A percentile compares a stretch with the other conserved stretches of the same genome.
phyloP scores from a whole-genome alignment of 2,888 invertebrate species.

The Troilus luridus region DNA sequence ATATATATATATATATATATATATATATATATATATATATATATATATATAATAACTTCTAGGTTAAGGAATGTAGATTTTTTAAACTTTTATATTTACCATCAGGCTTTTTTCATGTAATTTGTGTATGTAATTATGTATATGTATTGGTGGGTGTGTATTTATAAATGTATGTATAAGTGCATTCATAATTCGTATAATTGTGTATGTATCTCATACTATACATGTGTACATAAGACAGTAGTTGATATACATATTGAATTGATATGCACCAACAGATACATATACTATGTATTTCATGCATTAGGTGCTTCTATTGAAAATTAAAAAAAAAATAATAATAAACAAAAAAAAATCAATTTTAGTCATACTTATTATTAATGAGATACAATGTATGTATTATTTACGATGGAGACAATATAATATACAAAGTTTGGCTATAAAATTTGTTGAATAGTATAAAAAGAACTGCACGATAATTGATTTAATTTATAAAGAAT shows the following conservation, averaged over 20 bases:
- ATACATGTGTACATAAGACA: slow-evolving; percentile 42
- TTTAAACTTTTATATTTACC: slow-evolving; percentile 65
- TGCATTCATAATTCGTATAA: slow-evolving; percentile 8
- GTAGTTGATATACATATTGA: slow-evolving; percentile 42
- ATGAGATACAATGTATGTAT: slow-evolving; percentile 44
- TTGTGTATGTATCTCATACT: slow-evolving; percentile 40
- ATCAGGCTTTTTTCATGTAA: slow-evolving; percentile 63
- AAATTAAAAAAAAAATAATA: not conserved
- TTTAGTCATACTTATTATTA: slow-evolving; percentile 56
- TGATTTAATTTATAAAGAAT: slow-evolving; percentile 46
- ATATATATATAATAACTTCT: slow-evolving; percentile 58
- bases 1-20: slow-evolving; percentile 34
- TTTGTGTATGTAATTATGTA: slow-evolving; percentile 54
- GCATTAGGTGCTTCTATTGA: slow-evolving; percentile 54
- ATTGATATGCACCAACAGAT: slow-evolving; percentile 6
- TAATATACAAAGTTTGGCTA: slow-evolving; percentile 57
- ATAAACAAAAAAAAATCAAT: slow-evolving; percentile 43
- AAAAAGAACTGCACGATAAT: slow-evolving; percentile 43
- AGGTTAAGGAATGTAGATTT: slow-evolving; percentile 63
- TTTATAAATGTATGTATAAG: slow-evolving; percentile 40
- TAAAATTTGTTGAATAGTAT: slow-evolving; percentile 44
- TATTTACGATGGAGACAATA: slow-evolving; percentile 56
- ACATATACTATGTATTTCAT: slow-evolving; percentile 51
- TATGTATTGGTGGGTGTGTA: slow-evolving; percentile 48
- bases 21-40: slow-evolving; percentile 40